Conservation (phyloP, 2,113 vertebrate species). For the Prinia subflava region DNA sequence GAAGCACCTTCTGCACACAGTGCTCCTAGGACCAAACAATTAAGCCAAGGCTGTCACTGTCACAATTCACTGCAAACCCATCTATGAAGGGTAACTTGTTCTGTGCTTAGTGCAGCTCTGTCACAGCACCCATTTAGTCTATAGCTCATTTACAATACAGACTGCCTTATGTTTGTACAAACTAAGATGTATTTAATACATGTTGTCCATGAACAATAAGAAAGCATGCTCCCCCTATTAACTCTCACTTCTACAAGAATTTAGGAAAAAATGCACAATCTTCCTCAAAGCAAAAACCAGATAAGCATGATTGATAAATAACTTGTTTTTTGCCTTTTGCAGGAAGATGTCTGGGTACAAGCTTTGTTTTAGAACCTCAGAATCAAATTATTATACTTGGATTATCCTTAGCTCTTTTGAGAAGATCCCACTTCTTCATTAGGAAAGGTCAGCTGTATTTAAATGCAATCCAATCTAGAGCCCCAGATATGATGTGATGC, state of each 20-base stretch:
- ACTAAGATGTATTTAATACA: neutral
- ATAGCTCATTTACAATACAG: neutral
- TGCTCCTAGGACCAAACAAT: neutral
- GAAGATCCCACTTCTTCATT: neutral
- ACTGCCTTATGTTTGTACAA: neutral
- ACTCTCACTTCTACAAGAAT: neutral
- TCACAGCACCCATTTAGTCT: neutral
- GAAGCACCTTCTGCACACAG: neutral
- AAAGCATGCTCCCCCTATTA: neutral
- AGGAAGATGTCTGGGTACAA: neutral
- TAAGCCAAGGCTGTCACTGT: neutral
- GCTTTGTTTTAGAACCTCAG: neutral
- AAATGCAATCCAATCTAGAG: neutral
- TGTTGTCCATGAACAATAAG: neutral
- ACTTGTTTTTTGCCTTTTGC: neutral
- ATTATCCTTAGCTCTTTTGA: neutral
- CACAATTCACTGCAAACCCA: neutral
- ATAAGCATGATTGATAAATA: neutral
- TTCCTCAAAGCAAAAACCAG: neutral
- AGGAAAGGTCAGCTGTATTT: neutral
- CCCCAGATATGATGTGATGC: neutral
- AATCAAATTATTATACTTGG: neutral
- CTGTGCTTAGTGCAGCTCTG: neutral
- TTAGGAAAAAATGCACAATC: neutral
- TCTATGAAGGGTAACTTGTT: neutral